A percentile compares a stretch with the other conserved stretches of the same genome.
These are phyloP conservation scores for Montipora foliosa DNA, from an alignment of 64 coral and sea anemone species.

Conservation along the genomic window DNA sequence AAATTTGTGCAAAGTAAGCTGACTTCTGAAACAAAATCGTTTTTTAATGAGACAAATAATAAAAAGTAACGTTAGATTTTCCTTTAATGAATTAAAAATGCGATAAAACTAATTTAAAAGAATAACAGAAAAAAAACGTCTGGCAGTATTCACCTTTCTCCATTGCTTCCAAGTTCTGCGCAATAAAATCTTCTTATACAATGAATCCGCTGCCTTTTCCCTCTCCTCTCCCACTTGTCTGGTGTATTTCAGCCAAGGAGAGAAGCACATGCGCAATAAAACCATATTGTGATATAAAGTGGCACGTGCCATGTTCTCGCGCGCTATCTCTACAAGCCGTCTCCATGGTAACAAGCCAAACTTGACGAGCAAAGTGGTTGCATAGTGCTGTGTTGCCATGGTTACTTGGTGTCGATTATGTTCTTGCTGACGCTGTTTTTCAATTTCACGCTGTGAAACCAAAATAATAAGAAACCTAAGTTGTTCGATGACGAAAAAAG, in stretches of 20 bases:
- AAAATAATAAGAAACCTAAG: neutral
- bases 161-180: constrained; percentile 82
- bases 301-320: constrained; percentile 71
- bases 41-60: too few relatives aligned
- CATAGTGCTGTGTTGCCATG: constrained; percentile 78
- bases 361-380: constrained; percentile 69
- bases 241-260: constrained; percentile 78
- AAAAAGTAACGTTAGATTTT: too few relatives aligned
- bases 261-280: constrained; percentile 66
- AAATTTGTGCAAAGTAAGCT: too few relatives aligned
- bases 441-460: constrained; percentile 81
- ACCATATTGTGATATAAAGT: constrained; percentile 38
- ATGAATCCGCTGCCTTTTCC: constrained; percentile 69
- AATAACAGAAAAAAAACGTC: neutral
- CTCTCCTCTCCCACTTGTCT: constrained; percentile 57
- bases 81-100: too few relatives aligned
- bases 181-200: constrained; percentile 77
- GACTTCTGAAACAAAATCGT: too few relatives aligned
- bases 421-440: constrained; percentile 88
- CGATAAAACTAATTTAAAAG: neutral
- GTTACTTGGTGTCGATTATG: constrained; percentile 61
- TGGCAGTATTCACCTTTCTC: constrained; percentile 73
- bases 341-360: constrained; percentile 95
- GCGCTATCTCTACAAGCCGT: constrained; percentile 67
- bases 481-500: neutral